phyloP scores from a whole-genome alignment of 1,140 invertebrate species.

The Lasaia peninsularis region DNA sequence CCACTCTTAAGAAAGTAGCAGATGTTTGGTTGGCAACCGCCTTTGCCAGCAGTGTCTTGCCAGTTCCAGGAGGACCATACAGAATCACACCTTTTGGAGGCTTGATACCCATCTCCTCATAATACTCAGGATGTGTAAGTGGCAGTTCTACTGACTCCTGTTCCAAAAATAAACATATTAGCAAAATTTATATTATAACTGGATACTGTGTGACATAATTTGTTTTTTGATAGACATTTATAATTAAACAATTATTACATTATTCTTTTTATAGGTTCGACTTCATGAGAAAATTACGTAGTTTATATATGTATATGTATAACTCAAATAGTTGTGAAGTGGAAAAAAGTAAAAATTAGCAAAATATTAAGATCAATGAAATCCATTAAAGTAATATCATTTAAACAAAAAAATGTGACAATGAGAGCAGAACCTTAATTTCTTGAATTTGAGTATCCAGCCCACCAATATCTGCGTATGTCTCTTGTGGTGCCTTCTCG shows the following conservation, averaged over 20 bases:
- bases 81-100: constrained; percentile 99
- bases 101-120: constrained; percentile 99
- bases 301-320: too few relatives aligned
- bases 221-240: too few relatives aligned
- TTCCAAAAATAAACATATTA: constrained; percentile 15
- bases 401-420: too few relatives aligned
- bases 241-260: too few relatives aligned
- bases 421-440: constrained; percentile 75
- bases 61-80: constrained; percentile 98
- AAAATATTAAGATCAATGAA: too few relatives aligned
- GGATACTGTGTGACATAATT: background rate
- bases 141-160: constrained; percentile 99
- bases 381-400: too few relatives aligned
- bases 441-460: constrained; percentile 99
- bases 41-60: constrained; percentile 98
- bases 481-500: constrained; percentile 99
- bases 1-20: constrained; percentile 98
- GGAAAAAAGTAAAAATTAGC: background rate
- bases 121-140: constrained; percentile 99
- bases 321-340: background rate
- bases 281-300: too few relatives aligned
- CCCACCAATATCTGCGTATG: constrained; percentile 99
- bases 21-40: constrained; percentile 99
- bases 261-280: too few relatives aligned
- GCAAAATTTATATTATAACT: background rate